A percentile compares a stretch with the other conserved stretches of the same genome.
Evolutionary conservation across 2,113 vertebrate species (phyloP).

Genomic region (Protobothrops flavoviridis): DNA sequence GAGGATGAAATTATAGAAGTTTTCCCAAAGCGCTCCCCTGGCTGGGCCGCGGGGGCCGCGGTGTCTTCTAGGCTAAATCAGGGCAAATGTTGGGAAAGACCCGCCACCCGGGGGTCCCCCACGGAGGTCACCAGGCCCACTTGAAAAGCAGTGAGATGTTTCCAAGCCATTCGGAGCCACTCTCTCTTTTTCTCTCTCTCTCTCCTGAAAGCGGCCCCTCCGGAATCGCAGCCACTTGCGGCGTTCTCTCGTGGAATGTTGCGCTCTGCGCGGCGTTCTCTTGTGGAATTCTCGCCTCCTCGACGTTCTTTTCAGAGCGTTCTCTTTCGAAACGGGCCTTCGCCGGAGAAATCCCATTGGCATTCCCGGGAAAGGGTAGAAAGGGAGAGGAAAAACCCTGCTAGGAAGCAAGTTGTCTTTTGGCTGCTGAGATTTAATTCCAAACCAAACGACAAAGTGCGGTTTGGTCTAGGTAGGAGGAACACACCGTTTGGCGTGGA

Average conservation of each 20-base stretch:
- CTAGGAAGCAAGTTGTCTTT: too few species aligned
- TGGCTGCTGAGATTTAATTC: not conserved
- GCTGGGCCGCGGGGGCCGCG: too few species aligned
- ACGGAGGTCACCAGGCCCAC: too few species aligned
- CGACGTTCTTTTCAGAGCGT: not conserved
- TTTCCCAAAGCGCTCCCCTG: too few species aligned
- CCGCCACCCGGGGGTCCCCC: too few species aligned
- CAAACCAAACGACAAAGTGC: not conserved
- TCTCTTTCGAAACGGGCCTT: not conserved
- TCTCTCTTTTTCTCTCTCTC: not conserved
- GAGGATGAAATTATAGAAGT: too few species aligned
- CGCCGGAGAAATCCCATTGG: not conserved
- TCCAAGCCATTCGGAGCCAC: not conserved
- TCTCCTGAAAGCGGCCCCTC: conserved; percentile 32
- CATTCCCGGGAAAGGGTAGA: not conserved
- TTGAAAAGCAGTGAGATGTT: not conserved
- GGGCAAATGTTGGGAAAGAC: too few species aligned
- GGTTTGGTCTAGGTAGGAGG: not conserved
- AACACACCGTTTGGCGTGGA: not conserved
- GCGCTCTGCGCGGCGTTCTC: not conserved
- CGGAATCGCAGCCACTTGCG: not conserved
- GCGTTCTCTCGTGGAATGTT: not conserved
- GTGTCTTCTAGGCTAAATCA: too few species aligned
- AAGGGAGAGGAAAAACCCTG: too few species aligned
- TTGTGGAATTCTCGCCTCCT: not conserved